Conservation (phyloP, 92 coral and sea anemone species). For the Virgularia gustaviana region DNA sequence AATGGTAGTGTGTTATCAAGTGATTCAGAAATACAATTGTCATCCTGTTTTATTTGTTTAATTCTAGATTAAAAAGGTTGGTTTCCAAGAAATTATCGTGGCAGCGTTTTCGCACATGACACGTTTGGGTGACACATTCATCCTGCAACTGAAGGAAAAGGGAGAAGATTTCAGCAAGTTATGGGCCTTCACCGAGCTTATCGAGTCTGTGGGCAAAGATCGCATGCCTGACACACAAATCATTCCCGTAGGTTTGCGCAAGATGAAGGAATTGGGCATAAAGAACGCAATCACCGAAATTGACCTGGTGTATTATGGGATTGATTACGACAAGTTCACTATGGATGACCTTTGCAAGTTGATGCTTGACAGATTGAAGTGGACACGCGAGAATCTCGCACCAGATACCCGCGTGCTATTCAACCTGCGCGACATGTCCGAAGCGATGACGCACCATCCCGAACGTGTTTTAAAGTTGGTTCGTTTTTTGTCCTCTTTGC, state of each 20-base stretch:
- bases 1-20: no score
- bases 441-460: constrained; percentile 49
- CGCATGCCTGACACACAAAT: constrained; percentile 50
- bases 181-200: constrained; percentile 75
- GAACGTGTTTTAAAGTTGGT: constrained; percentile 47
- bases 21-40: no score
- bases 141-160: constrained; percentile 51
- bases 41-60: no score
- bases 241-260: constrained; percentile 65
- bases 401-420: constrained; percentile 45
- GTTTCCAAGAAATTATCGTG: constrained; percentile 70
- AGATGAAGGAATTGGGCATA: constrained; percentile 64
- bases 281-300: constrained; percentile 59
- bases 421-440: constrained; percentile 62
- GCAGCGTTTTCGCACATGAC: constrained; percentile 90
- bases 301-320: constrained; percentile 69
- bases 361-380: constrained; percentile 44
- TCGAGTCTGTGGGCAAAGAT: constrained; percentile 59
- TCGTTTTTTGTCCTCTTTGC: constrained; percentile 54
- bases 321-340: constrained; percentile 63
- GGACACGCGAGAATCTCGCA: constrained; percentile 60
- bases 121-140: constrained; percentile 74
- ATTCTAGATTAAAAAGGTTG: constrained; percentile 55
- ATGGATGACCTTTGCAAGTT: constrained; percentile 51
- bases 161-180: constrained; percentile 67